phyloP scores from a whole-genome alignment of 2,113 vertebrate genomes.

The Aythya baeri region DNA sequence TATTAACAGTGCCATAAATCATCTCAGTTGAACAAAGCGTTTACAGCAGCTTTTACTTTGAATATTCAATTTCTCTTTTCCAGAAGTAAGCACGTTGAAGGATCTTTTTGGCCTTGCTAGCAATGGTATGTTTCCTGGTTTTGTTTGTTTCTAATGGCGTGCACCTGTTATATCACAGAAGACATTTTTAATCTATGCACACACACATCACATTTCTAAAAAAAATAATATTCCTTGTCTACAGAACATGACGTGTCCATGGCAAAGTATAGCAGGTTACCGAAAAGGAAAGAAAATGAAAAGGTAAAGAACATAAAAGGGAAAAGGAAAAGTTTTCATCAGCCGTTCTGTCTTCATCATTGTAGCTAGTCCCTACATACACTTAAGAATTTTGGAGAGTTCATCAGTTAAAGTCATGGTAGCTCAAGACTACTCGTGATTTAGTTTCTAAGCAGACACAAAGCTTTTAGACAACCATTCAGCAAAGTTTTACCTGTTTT shows the following conservation, averaged over 20 bases:
- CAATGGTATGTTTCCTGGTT: conserved; percentile 82
- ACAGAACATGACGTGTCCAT: conserved; percentile 95
- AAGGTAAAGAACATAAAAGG: conserved; percentile 79
- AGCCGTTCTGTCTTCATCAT: neutral
- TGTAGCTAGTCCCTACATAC: neutral
- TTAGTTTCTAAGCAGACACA: neutral
- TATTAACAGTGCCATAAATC: neutral
- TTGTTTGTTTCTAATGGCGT: neutral
- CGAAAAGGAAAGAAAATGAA: conserved; percentile 96
- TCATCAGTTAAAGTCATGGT: neutral
- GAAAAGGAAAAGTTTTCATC: neutral
- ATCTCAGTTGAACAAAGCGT: neutral
- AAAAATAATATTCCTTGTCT: conserved; percentile 50
- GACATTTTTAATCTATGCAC: neutral
- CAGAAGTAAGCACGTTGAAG: conserved; percentile 97
- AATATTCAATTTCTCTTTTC: conserved; percentile 66
- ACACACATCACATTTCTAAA: conserved; percentile 6
- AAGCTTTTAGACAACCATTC: conserved; percentile 19
- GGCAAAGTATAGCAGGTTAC: conserved; percentile 96
- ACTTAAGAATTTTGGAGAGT: neutral
- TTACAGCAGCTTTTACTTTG: neutral
- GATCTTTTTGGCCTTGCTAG: conserved; percentile 94
- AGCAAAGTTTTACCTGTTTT: neutral
- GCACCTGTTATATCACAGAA: neutral
- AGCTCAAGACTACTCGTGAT: neutral